These are phyloP conservation scores for Aporophyla nigra DNA, from an alignment of 2,888 invertebrate genomes.

Conservation along the genomic window DNA sequence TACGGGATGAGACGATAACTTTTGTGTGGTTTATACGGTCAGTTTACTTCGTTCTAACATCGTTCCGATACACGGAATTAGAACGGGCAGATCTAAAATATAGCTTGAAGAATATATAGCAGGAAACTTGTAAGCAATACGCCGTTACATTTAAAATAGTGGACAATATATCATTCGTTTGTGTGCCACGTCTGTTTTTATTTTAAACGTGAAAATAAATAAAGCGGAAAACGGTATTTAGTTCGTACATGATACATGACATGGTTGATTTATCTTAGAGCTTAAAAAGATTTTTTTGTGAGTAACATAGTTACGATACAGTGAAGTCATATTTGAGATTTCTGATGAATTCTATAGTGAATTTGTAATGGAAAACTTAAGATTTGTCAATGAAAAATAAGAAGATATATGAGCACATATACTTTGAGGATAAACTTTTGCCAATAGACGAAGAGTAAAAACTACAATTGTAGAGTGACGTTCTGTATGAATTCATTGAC, in stretches of 20 bases:
- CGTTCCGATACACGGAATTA: constrained; percentile 53
- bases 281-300: neutral
- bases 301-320: constrained; percentile 25
- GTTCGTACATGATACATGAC: constrained; percentile 36
- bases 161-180: constrained; percentile 46
- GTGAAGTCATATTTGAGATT: neutral
- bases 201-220: constrained; percentile 46
- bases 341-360: neutral
- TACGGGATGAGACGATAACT: constrained; percentile 23
- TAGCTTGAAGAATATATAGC: constrained; percentile 28
- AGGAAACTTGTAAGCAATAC: constrained; percentile 48
- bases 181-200: constrained; percentile 41
- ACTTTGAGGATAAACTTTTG: neutral
- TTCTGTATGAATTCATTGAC: neutral
- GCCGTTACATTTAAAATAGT: constrained; percentile 50
- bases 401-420: neutral
- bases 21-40: constrained; percentile 46
- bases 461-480: neutral
- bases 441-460: neutral
- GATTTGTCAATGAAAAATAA: neutral
- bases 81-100: constrained; percentile 43
- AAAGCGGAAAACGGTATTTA: constrained; percentile 27
- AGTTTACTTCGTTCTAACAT: constrained; percentile 48
- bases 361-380: neutral
- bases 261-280: constrained; percentile 16